Conservation (phyloP, 2,888 invertebrate genomes). For the Cephus runcator region DNA sequence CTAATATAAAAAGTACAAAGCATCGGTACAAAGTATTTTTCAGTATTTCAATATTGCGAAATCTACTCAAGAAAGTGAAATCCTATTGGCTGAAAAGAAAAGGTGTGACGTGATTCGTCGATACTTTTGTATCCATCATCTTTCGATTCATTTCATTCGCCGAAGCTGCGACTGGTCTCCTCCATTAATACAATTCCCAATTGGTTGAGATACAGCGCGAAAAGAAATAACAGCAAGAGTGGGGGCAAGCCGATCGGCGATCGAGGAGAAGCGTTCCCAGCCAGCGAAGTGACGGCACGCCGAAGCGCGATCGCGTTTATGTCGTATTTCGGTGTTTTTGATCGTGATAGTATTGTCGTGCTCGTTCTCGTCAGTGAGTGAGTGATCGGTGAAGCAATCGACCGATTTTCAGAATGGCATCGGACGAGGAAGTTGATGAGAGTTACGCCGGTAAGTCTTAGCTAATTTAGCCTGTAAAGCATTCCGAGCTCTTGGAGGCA, state of each 20-base stretch:
- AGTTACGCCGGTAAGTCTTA: constrained; percentile 82
- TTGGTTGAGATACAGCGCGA: background rate
- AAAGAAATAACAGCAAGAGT: constrained; percentile 13
- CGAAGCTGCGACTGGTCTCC: background rate
- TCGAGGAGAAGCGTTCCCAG: constrained; percentile 14
- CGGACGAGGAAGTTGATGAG: constrained; percentile 89
- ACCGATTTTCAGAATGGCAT: constrained; percentile 73
- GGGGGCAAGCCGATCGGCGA: constrained; percentile 25
- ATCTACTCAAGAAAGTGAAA: background rate
- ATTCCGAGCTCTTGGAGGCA: constrained; percentile 41
- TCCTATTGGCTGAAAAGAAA: background rate
- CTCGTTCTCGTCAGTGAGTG: constrained; percentile 22
- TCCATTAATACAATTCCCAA: background rate
- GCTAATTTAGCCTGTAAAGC: constrained; percentile 20
- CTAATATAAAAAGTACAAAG: background rate
- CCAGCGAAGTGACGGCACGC: constrained; percentile 42
- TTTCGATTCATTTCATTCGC: background rate
- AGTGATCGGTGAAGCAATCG: constrained; percentile 17
- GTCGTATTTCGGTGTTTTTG: constrained; percentile 45
- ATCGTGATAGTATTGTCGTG: constrained; percentile 9
- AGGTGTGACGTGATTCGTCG: background rate
- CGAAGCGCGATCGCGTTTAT: constrained; percentile 42
- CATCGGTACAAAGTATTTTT: no score
- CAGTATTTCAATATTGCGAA: no score
- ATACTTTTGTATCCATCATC: background rate